A percentile compares a stretch with the other conserved stretches of the same genome.
Conservation (phyloP, 2,113 vertebrate genomes). For the Colaptes auratus region DNA sequence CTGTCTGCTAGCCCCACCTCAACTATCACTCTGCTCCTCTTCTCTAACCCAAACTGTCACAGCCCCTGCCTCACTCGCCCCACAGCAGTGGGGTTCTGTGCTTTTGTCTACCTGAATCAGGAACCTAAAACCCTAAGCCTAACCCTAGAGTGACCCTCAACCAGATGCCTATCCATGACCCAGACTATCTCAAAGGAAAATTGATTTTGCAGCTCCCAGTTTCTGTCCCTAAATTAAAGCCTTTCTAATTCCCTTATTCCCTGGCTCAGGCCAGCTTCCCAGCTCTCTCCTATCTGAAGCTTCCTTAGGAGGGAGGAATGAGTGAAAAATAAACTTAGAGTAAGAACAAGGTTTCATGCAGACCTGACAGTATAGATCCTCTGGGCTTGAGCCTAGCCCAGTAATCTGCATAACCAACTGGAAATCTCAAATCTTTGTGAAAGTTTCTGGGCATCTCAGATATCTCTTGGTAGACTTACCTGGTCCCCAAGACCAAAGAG, state of each 20-base stretch:
- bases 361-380: not conserved
- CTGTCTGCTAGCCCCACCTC: not conserved
- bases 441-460: not conserved
- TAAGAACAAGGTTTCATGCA: not conserved
- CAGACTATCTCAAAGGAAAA: not conserved
- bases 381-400: not conserved
- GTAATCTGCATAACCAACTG: not conserved
- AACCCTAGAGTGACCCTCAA: not conserved
- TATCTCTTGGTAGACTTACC: not conserved
- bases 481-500: not conserved
- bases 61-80: not conserved
- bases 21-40: not conserved
- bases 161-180: not conserved
- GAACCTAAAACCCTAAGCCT: not conserved
- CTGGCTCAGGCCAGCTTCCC: not conserved
- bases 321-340: not conserved
- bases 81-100: not conserved
- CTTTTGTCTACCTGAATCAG: not conserved
- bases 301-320: not conserved
- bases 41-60: not conserved
- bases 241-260: not conserved
- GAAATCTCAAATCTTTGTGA: not conserved
- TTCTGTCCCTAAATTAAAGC: not conserved
- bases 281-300: not conserved
- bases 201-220: not conserved